Conservation (phyloP, 2,113 vertebrate genomes). For the Scomber colias region DNA sequence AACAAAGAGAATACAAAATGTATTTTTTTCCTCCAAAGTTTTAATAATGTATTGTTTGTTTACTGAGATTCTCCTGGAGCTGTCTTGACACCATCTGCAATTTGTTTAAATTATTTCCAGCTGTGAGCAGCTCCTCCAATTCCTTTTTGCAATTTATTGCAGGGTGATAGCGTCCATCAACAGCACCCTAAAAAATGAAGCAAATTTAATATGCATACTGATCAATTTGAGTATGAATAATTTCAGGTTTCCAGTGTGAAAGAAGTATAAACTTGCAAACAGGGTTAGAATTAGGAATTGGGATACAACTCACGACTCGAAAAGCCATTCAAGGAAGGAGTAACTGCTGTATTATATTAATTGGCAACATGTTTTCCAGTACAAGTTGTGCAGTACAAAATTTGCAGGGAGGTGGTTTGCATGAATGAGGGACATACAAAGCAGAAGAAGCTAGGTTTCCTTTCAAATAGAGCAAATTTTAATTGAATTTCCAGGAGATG, state of each 20-base stretch:
- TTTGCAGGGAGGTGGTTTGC: no score
- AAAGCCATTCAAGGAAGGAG: background rate
- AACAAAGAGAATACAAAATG: background rate
- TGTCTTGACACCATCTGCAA: background rate
- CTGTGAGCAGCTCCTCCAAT: background rate
- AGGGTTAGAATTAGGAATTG: constrained; percentile 2
- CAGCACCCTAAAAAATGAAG: background rate
- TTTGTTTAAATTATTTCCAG: constrained; percentile 4
- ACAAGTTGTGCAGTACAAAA: no score
- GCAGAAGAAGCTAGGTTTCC: no score
- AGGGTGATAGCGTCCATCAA: background rate
- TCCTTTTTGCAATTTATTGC: constrained; percentile 5
- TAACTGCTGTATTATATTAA: no score
- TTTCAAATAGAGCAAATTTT: no score
- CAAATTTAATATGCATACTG: constrained; percentile 11
- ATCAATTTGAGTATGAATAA: constrained; percentile 28
- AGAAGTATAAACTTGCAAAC: constrained; percentile 5
- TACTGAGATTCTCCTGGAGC: constrained; percentile 2
- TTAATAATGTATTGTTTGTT: constrained; percentile 3
- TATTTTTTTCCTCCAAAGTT: background rate
- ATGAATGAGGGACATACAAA: no score
- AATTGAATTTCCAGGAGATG: no score
- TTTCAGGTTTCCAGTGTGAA: constrained; percentile 14
- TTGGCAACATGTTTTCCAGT: no score
- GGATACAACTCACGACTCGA: constrained; percentile 19